Conservation (phyloP, 2,797 vertebrate genomes). For the Percopsis omiscomaycus region DNA sequence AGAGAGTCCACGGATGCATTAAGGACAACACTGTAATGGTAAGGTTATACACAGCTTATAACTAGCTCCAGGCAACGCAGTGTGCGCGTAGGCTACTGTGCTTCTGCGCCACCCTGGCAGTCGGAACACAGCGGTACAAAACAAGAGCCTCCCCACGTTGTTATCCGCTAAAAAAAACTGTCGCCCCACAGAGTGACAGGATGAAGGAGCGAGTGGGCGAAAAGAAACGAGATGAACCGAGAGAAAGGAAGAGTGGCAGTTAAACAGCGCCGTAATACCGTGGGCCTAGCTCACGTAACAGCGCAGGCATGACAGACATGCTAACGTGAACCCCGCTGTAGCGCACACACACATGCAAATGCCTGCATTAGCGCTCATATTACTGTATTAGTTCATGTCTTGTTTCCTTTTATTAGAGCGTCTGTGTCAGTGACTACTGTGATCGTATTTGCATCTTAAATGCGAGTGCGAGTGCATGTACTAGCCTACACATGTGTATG, state of each 20-base stretch:
- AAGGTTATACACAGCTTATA: too few relatives aligned
- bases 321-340: constrained; percentile 20
- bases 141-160: constrained; percentile 33
- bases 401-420: constrained; percentile 4
- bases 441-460: not conserved
- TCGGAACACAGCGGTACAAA: constrained; percentile 35
- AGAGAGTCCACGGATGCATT: not conserved
- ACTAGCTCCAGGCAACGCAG: too few relatives aligned
- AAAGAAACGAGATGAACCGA: not conserved
- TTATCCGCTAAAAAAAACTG: constrained; percentile 48
- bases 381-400: not conserved
- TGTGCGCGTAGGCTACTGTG: not conserved
- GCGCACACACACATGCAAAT: constrained; percentile 12
- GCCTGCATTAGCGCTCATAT: constrained; percentile 1
- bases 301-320: constrained; percentile 8
- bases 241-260: not conserved
- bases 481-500: constrained; percentile 6
- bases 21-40: too few relatives aligned
- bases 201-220: constrained; percentile 1
- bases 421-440: constrained; percentile 20
- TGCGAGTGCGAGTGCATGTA: not conserved
- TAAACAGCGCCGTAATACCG: not conserved
- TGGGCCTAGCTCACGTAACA: constrained; percentile 12
- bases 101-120: constrained; percentile 8
- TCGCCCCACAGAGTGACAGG: constrained; percentile 16